Percentiles rank a stretch among this genome's conserved stretches.
Conservation (phyloP, 53 echinoderm and acorn worm species). For the Actinopyga echinites region DNA sequence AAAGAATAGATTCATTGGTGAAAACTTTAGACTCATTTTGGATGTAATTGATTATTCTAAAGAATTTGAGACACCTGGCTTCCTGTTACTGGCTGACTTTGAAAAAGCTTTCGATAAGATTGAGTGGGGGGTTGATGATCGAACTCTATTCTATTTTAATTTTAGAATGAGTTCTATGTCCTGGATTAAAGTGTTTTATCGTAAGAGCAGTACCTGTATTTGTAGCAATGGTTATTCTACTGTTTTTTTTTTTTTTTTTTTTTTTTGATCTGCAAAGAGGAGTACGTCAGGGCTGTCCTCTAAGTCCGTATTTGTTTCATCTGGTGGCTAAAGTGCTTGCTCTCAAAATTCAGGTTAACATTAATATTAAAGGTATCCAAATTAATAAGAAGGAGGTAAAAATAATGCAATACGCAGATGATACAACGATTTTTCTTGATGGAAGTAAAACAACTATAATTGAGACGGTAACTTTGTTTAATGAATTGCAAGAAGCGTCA, state of each 20-base stretch:
- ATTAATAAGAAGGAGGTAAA: background rate
- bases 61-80: too few relatives aligned
- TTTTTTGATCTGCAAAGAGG: too few relatives aligned
- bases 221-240: conserved; percentile 45
- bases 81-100: too few relatives aligned
- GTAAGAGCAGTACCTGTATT: conserved; percentile 18
- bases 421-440: background rate
- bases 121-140: conserved; percentile 24
- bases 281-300: background rate
- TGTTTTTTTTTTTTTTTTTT: too few relatives aligned
- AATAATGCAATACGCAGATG: background rate
- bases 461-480: background rate
- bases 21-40: too few relatives aligned
- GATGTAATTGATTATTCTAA: too few relatives aligned
- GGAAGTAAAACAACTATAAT: background rate
- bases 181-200: too few relatives aligned
- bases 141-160: too few relatives aligned
- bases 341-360: background rate
- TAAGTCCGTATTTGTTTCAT: conserved; percentile 45
- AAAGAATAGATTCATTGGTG: too few relatives aligned
- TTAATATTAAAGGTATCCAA: background rate
- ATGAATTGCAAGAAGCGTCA: background rate
- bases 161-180: background rate
- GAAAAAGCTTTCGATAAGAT: too few relatives aligned
- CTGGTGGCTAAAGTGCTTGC: conserved; percentile 30